Evolutionary conservation across 2,113 vertebrate species (phyloP).

Genomic region (Nycticryphes semicollaris): DNA sequence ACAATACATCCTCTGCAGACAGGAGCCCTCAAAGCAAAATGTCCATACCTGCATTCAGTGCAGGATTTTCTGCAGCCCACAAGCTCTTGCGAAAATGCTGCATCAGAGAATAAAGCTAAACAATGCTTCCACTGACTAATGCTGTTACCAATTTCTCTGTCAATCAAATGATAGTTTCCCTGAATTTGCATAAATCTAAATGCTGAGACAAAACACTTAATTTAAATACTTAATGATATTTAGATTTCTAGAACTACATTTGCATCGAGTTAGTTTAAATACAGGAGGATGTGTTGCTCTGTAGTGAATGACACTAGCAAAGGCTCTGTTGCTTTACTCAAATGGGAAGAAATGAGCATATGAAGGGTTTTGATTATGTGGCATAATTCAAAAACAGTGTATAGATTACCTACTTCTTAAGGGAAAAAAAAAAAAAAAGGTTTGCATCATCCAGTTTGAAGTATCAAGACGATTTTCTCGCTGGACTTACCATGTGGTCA

Average conservation of each 20-base stretch:
- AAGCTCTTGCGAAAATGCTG: neutral
- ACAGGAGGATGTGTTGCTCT: neutral
- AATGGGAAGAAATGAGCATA: neutral
- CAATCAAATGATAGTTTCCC: neutral
- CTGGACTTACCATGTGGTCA: neutral
- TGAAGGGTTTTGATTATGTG: neutral
- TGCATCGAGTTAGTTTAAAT: conserved; percentile 1
- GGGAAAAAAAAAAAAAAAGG: rapidly evolving
- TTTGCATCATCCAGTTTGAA: neutral
- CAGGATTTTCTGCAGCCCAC: neutral
- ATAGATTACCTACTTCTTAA: neutral
- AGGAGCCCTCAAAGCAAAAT: neutral
- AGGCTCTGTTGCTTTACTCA: neutral
- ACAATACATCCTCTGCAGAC: neutral
- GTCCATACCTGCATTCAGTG: neutral
- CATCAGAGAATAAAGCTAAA: neutral
- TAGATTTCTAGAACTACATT: conserved; percentile 2
- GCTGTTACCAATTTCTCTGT: neutral
- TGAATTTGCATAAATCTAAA: conserved; percentile 30
- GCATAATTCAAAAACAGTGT: neutral
- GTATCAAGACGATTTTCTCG: neutral
- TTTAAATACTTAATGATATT: neutral
- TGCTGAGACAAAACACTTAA: neutral
- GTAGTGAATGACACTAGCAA: neutral
- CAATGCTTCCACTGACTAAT: neutral